These are phyloP conservation scores for Lasaia peninsularis DNA, from an alignment of 1,140 invertebrate genomes.

Conservation along the genomic window DNA sequence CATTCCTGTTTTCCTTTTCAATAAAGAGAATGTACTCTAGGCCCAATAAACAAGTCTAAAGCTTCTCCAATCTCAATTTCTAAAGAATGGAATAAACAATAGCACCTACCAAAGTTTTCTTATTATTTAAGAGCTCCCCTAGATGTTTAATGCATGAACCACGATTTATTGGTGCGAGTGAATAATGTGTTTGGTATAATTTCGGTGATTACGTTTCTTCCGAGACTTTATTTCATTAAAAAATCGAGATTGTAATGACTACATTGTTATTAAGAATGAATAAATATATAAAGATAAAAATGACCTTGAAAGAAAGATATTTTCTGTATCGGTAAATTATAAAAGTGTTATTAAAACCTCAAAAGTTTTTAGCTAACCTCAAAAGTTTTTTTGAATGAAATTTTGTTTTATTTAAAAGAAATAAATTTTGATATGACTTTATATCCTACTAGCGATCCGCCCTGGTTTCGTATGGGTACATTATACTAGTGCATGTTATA, in stretches of 20 bases:
- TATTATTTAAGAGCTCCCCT: slow-evolving; percentile 66
- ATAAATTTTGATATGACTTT: no score
- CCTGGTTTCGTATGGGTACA: no score
- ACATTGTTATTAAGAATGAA: no score
- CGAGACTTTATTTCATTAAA: slow-evolving; percentile 13
- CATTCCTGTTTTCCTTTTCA: slow-evolving; percentile 41
- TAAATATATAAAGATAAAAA: no score
- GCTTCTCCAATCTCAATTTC: slow-evolving; percentile 66
- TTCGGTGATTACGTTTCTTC: slow-evolving; percentile 38
- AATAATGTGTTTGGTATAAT: slow-evolving; percentile 54
- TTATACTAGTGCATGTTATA: no score
- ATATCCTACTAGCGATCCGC: no score
- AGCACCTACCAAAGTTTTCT: slow-evolving; percentile 59
- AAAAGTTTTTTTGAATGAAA: no score
- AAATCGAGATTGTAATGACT: not conserved
- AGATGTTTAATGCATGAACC: slow-evolving; percentile 67
- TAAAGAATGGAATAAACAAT: slow-evolving; percentile 65
- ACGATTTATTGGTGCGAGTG: slow-evolving; percentile 56
- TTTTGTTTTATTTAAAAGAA: no score
- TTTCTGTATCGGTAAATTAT: no score
- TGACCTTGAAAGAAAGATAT: no score
- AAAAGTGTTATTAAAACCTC: no score
- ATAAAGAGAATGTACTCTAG: slow-evolving; percentile 52
- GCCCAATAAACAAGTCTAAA: slow-evolving; percentile 55
- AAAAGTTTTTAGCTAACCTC: no score